Conservation (phyloP, 2,888 invertebrate species). For the Cantharis lateralis region DNA sequence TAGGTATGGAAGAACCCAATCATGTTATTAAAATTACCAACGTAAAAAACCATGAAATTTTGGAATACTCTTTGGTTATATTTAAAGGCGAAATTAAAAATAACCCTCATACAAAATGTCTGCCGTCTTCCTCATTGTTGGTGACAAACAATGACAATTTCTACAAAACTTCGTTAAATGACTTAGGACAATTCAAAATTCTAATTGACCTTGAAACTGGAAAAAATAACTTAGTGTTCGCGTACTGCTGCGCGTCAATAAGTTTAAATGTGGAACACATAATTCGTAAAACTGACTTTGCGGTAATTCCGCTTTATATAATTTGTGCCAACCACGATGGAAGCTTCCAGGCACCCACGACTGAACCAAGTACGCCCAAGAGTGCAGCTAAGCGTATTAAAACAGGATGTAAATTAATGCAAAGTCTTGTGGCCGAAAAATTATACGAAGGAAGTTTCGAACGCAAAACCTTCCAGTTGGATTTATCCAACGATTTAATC, state of each 20-base stretch:
- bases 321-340: slow-evolving; percentile 82
- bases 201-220: slow-evolving; percentile 68
- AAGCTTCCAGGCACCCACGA: slow-evolving; percentile 67
- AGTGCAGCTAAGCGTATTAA: slow-evolving; percentile 78
- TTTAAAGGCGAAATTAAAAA: slow-evolving; percentile 62
- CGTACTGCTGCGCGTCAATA: slow-evolving; percentile 59
- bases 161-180: slow-evolving; percentile 38
- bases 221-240: slow-evolving; percentile 65
- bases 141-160: not conserved
- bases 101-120: not conserved
- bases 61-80: slow-evolving; percentile 65
- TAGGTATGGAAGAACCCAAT: slow-evolving; percentile 5
- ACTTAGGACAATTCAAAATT: slow-evolving; percentile 70
- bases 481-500: slow-evolving; percentile 71
- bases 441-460: slow-evolving; percentile 77
- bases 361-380: slow-evolving; percentile 62
- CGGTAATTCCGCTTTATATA: slow-evolving; percentile 81
- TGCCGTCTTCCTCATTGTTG: not conserved
- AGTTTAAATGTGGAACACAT: slow-evolving; percentile 62
- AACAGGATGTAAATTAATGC: slow-evolving; percentile 78
- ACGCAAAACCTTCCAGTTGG: slow-evolving; percentile 81
- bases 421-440: slow-evolving; percentile 87
- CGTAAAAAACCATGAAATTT: slow-evolving; percentile 60
- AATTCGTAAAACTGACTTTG: slow-evolving; percentile 63
- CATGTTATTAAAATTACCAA: slow-evolving; percentile 32